These are phyloP conservation scores for Pediacus dermestoides DNA, from an alignment of 2,888 invertebrate genomes.

Conservation along the genomic window DNA sequence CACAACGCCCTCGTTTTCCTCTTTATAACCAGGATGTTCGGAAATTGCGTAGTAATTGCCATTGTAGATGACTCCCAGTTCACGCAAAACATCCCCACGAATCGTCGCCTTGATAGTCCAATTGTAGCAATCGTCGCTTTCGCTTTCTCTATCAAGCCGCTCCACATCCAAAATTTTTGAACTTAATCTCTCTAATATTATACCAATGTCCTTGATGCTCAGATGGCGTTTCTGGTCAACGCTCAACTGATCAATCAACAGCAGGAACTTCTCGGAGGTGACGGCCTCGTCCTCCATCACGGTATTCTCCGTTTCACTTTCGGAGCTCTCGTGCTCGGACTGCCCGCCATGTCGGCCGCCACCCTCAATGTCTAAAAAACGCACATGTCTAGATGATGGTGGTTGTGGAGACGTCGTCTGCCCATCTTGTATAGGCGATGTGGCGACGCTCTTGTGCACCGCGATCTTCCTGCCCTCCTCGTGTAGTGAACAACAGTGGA, in stretches of 20 bases:
- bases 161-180: conserved; percentile 93
- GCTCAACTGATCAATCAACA: conserved; percentile 89
- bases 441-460: conserved; percentile 88
- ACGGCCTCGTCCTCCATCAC: conserved; percentile 87
- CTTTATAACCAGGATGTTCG: conserved; percentile 91
- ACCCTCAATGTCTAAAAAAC: conserved; percentile 78
- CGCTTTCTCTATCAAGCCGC: conserved; percentile 84
- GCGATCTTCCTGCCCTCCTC: conserved; percentile 89
- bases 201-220: conserved; percentile 92
- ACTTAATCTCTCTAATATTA: conserved; percentile 86
- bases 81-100: conserved; percentile 83
- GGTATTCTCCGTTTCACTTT: conserved; percentile 91
- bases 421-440: conserved; percentile 78
- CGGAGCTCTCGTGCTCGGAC: conserved; percentile 80
- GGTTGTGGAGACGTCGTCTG: conserved; percentile 49
- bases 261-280: conserved; percentile 87
- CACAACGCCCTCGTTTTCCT: conserved; percentile 80
- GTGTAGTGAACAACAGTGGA: conserved; percentile 92
- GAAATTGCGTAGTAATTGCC: conserved; percentile 94
- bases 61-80: conserved; percentile 91
- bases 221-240: conserved; percentile 89
- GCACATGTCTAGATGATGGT: conserved; percentile 73
- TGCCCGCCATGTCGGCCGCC: conserved; percentile 43
- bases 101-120: conserved; percentile 97
- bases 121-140: conserved; percentile 91